Evolutionary conservation across 2,888 invertebrate genomes (phyloP).

Genomic region (Unio pictorum): DNA sequence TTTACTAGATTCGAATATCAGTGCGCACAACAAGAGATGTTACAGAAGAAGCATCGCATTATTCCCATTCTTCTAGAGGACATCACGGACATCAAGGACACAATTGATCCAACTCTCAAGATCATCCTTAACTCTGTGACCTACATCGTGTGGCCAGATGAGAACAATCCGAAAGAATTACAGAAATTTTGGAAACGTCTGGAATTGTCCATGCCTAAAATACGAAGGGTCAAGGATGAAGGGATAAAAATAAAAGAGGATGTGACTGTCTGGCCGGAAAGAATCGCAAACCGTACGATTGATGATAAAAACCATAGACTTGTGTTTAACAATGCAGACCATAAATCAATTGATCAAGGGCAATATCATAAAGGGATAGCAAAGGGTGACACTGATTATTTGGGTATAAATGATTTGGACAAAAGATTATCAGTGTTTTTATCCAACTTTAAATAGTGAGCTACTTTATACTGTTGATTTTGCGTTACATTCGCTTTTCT

Average conservation of each 20-base stretch:
- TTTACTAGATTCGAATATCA: slow-evolving; percentile 55
- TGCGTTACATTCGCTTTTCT: no score
- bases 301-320: no score
- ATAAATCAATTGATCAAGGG: no score
- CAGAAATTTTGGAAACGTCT: slow-evolving; percentile 33
- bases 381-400: no score
- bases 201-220: slow-evolving; percentile 32
- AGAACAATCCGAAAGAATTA: slow-evolving; percentile 11
- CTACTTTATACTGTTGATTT: no score
- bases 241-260: neutral
- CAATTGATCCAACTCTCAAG: slow-evolving; percentile 44
- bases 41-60: slow-evolving; percentile 50
- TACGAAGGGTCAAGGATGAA: slow-evolving; percentile 9
- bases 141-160: slow-evolving; percentile 34
- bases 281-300: no score
- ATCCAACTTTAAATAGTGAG: no score
- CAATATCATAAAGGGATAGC: no score
- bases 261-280: no score
- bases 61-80: slow-evolving; percentile 55
- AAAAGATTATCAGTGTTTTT: no score
- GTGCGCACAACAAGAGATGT: slow-evolving; percentile 55
- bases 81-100: slow-evolving; percentile 24
- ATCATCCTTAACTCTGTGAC: slow-evolving; percentile 42
- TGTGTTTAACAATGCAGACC: no score
- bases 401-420: no score